phyloP scores from a whole-genome alignment of 2,113 vertebrate genomes.

The Pterocles orientalis region DNA sequence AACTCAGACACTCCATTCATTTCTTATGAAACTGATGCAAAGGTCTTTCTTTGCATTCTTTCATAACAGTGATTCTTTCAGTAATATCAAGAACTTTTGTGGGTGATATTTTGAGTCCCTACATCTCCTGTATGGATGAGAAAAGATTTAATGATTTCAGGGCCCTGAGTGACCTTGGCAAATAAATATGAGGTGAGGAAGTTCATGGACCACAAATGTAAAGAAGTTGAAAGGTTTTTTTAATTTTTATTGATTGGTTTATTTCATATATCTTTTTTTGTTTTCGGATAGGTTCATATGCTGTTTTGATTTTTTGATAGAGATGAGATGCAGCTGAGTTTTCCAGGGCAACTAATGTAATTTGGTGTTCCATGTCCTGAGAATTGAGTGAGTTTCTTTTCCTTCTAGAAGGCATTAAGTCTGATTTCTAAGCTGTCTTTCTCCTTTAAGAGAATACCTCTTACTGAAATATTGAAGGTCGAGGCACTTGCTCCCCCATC shows the following conservation, averaged over 20 bases:
- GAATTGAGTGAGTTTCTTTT: not conserved
- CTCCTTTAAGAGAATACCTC: not conserved
- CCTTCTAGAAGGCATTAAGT: not conserved
- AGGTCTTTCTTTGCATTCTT: not conserved
- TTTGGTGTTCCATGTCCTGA: not conserved
- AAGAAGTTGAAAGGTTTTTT: not conserved
- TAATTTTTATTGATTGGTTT: not conserved
- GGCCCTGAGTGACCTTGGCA: not conserved
- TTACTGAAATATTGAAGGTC: not conserved
- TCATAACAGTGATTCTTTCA: not conserved
- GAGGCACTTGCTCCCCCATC: not conserved
- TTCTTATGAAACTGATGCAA: not conserved
- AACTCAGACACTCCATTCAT: accelerated
- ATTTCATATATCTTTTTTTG: not conserved
- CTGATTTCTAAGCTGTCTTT: not conserved
- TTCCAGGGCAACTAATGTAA: not conserved
- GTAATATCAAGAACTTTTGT: not conserved
- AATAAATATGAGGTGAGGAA: not conserved
- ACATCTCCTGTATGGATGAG: not conserved
- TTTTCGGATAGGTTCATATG: not conserved
- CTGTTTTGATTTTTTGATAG: not conserved
- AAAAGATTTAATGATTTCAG: not conserved
- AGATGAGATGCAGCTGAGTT: not conserved
- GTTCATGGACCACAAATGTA: not conserved
- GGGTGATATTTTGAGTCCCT: not conserved